Evolutionary conservation across 1,140 invertebrate species (phyloP), one percentile per base, ranked within the genome.

Genomic region (Drosophila ogumai): DNA sequence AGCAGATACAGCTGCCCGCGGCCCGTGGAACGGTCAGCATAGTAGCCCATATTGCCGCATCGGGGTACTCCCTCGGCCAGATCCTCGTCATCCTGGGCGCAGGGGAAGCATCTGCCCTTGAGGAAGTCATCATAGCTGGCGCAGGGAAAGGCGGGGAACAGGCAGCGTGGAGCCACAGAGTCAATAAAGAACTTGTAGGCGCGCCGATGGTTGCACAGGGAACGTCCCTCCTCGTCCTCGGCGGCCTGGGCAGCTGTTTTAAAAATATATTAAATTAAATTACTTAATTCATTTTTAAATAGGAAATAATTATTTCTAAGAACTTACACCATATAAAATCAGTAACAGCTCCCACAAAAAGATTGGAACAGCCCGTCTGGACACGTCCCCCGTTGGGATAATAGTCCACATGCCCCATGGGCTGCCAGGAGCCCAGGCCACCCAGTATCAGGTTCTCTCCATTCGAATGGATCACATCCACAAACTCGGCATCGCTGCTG

Each of bases 171-270:
- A 4, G 96, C 96, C n/a, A 98, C 96, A 1, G 97, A 98, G 91
- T 99, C 97, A 0, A 97, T 98, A 93, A 98, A 99, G 91, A 98
- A 96, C 86, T 98, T 98, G 93, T 98, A 98, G 0, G 98, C 97
- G 28, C 97, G 93, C 1, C 98, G 94, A 93, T 99, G 98, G 92
- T 99, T 98, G 93, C 98, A 98, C 59, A 98, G 92, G 36, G 96
- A 97, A 52, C 97, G 95, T 49, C 97, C 97, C 92, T 98, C 97
- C 92, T 98, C 97, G 5, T 96, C 95, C 76, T 91, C 92, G n/a
- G 96, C 95, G 12, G 96, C 96, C 44, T 96, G 94, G 81, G 94
- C 93, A 38, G 91, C 91, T 92, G 56, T 22, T 22, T 22, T 28
- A 28, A 28, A 28, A 6, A 28, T 6, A 28, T 28, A 28, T 6